Evolutionary conservation across 2,888 invertebrate genomes (phyloP).

Genomic region (Sipha maydis): DNA sequence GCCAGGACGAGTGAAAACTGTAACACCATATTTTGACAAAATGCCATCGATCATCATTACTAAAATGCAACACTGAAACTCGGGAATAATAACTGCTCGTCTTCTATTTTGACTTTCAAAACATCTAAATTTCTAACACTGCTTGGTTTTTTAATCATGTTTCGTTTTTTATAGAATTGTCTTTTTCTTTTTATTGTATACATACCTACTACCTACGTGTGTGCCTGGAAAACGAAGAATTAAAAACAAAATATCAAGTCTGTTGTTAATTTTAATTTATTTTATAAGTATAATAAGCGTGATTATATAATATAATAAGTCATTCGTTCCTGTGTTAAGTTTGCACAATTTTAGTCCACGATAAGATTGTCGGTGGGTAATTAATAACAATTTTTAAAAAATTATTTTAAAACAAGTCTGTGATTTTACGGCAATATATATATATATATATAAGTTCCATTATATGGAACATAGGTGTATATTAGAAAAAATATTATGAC

Average conservation of each 20-base stretch:
- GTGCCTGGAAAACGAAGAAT: constrained; percentile 9
- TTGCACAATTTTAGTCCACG: constrained; percentile 54
- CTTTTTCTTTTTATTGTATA: neutral
- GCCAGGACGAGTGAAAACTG: constrained; percentile 60
- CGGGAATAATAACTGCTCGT: constrained; percentile 27
- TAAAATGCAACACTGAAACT: constrained; percentile 58
- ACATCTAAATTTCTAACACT: constrained; percentile 32
- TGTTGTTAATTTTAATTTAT: constrained; percentile 45
- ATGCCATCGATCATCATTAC: constrained; percentile 59
- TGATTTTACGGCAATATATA: constrained; percentile 57
- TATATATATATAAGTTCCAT: constrained; percentile 17
- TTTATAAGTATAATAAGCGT: constrained; percentile 46
- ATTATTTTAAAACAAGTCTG: constrained; percentile 59
- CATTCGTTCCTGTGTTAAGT: constrained; percentile 59
- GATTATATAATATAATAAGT: constrained; percentile 20
- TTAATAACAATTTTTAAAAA: constrained; percentile 57
- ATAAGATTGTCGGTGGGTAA: constrained; percentile 48
- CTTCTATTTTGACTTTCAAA: constrained; percentile 18
- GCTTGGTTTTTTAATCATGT: neutral
- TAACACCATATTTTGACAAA: constrained; percentile 59
- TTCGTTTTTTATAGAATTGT: constrained; percentile 2
- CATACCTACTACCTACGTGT: neutral
- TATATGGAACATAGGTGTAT: constrained; percentile 34
- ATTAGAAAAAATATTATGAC: constrained; percentile 6
- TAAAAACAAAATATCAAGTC: constrained; percentile 39